Evolutionary conservation across 2,113 vertebrate genomes (phyloP).

Genomic region (Phaetusa simplex): DNA sequence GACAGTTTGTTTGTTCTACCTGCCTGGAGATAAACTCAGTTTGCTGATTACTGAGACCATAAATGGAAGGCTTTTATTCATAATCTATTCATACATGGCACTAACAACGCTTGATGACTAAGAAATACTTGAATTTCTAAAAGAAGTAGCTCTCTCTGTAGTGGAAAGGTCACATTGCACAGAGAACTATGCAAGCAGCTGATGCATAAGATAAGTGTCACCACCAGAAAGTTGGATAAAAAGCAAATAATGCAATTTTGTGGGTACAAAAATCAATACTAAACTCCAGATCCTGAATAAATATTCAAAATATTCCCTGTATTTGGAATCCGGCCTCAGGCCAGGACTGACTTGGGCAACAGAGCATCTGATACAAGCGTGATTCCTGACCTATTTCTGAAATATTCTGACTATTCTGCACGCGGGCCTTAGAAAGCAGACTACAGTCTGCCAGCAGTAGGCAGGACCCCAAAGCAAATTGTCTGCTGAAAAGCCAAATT

Average conservation of each 20-base stretch:
- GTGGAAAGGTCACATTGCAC: neutral
- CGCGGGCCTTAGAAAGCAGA: neutral
- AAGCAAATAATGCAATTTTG: neutral
- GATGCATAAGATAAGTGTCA: neutral
- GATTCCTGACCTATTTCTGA: neutral
- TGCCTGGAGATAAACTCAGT: neutral
- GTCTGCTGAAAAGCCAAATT: neutral
- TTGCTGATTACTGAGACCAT: neutral
- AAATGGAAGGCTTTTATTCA: neutral
- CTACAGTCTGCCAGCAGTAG: neutral
- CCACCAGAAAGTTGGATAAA: neutral
- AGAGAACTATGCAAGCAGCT: neutral
- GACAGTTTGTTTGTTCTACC: neutral
- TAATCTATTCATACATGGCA: neutral
- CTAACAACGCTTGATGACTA: neutral
- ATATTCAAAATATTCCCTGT: neutral
- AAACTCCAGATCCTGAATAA: neutral
- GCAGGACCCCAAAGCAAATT: neutral
- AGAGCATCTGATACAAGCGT: neutral
- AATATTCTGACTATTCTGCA: neutral
- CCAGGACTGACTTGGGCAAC: neutral
- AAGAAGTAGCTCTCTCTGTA: neutral
- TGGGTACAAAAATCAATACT: neutral
- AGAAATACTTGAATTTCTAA: neutral
- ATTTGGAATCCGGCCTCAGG: neutral